These are phyloP conservation scores for Ochotona curzoniae DNA, from an alignment of 2,113 vertebrate species.

Conservation along the genomic window DNA sequence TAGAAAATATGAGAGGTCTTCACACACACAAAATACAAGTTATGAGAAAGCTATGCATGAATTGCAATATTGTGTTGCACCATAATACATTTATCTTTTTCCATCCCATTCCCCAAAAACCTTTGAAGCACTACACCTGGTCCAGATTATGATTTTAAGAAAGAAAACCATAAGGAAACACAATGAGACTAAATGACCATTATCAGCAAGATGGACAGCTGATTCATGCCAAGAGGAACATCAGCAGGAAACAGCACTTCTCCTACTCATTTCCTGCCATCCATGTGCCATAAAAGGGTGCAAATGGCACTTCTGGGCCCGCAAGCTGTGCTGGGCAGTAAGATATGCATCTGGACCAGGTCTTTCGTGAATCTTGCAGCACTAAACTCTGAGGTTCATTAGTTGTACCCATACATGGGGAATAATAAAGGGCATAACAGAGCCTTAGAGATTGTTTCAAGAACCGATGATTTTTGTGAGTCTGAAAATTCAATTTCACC, in stretches of 20 bases:
- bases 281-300: background rate
- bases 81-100: too few relatives aligned
- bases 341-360: rapidly evolving
- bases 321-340: background rate
- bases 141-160: background rate
- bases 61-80: too few relatives aligned
- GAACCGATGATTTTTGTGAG: background rate
- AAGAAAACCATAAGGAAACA: background rate
- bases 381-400: background rate
- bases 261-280: background rate
- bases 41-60: too few relatives aligned
- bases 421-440: background rate
- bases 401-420: too few relatives aligned
- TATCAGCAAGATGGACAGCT: background rate
- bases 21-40: too few relatives aligned
- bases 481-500: background rate
- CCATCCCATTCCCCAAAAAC: too few relatives aligned
- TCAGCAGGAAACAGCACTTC: rapidly evolving
- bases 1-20: background rate
- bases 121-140: too few relatives aligned
- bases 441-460: background rate
- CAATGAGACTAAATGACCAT: background rate
- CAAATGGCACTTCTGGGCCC: background rate
- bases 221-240: background rate
- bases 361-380: rapidly evolving